These are phyloP conservation scores for Raja brachyura DNA, from an alignment of 2,113 vertebrate species.

Conservation along the genomic window DNA sequence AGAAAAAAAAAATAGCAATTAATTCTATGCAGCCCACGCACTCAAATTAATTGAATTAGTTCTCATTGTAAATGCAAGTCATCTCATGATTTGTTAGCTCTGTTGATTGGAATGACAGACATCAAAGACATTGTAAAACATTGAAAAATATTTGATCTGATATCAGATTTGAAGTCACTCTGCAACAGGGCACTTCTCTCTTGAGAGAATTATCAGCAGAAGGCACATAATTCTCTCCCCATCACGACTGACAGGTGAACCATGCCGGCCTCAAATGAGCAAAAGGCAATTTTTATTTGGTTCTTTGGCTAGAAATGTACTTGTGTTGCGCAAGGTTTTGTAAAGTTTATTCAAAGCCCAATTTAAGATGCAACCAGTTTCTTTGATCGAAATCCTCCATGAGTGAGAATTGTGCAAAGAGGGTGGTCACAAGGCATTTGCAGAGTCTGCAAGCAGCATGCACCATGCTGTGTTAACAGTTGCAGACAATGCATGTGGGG, in stretches of 20 bases:
- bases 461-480: no score
- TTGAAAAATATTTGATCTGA: conserved; percentile 54
- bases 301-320: no score
- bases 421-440: no score
- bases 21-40: not conserved
- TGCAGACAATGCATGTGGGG: no score
- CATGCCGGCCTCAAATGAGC: not conserved
- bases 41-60: conserved; percentile 7
- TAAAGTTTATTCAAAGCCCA: no score
- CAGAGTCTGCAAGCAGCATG: no score
- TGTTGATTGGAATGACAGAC: conserved; percentile 52
- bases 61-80: conserved; percentile 25
- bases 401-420: no score
- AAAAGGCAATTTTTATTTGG: not conserved
- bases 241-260: not conserved
- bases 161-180: conserved; percentile 52
- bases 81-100: conserved; percentile 44
- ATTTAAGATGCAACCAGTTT: no score
- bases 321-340: no score
- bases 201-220: not conserved
- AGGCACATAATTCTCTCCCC: not conserved
- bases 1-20: not conserved
- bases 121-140: conserved; percentile 53
- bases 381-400: no score
- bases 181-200: not conserved